These are phyloP conservation scores for Sympetrum striolatum DNA, from an alignment of 2,888 invertebrate genomes.

Conservation along the genomic window DNA sequence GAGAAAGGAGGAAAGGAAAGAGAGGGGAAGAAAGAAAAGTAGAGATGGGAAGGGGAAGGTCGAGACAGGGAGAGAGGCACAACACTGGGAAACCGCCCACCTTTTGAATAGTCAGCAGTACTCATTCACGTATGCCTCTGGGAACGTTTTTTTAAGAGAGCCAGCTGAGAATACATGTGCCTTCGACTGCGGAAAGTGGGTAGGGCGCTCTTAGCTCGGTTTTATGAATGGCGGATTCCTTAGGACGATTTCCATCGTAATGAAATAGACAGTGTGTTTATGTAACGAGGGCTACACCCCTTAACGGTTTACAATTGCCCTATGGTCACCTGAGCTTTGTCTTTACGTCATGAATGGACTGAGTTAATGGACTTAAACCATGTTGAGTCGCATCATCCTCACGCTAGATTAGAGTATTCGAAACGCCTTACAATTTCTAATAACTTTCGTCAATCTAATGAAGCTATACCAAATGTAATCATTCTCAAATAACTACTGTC, in stretches of 20 bases:
- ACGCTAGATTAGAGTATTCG: neutral
- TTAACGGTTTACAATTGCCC: neutral
- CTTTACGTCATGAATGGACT: neutral
- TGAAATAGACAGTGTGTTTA: neutral
- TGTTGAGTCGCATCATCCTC: neutral
- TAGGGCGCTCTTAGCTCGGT: neutral
- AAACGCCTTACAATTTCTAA: too few relatives aligned
- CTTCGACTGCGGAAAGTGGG: neutral
- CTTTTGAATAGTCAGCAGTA: neutral
- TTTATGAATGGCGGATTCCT: neutral
- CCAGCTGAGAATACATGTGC: neutral
- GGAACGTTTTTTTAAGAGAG: neutral
- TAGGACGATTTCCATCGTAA: neutral
- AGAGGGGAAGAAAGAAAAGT: neutral
- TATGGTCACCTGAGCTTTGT: neutral
- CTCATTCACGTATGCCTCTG: neutral
- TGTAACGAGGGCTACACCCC: neutral
- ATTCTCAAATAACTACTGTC: too few relatives aligned
- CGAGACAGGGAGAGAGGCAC: neutral
- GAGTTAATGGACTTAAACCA: neutral
- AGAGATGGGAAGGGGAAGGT: neutral
- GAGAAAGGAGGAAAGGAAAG: neutral
- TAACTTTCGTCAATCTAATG: too few relatives aligned
- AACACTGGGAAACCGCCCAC: neutral
- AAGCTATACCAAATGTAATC: too few relatives aligned